These are phyloP conservation scores for Hydrocynus forskahlii DNA, from an alignment of 2,797 vertebrate genomes.

Conservation along the genomic window DNA sequence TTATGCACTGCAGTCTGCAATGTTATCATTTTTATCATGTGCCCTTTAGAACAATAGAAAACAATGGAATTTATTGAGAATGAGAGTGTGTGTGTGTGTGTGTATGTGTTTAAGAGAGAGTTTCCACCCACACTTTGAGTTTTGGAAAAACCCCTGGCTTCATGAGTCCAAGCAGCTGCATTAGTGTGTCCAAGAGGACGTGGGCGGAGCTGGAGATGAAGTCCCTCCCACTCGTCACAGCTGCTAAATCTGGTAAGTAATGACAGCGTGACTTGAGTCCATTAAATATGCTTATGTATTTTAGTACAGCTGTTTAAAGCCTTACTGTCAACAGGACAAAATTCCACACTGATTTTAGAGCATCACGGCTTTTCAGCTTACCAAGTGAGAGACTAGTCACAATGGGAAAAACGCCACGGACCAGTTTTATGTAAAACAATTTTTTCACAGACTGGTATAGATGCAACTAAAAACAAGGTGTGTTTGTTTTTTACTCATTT, in stretches of 20 bases:
- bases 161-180: slow-evolving; percentile 85
- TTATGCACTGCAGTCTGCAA: background rate
- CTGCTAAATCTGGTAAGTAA: slow-evolving; percentile 85
- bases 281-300: background rate
- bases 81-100: slow-evolving; percentile 11
- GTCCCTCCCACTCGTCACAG: slow-evolving; percentile 87
- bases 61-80: background rate
- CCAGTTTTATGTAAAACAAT: no score
- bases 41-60: no score
- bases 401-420: no score
- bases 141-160: slow-evolving; percentile 85
- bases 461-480: no score
- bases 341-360: background rate
- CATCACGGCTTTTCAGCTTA: no score
- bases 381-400: background rate
- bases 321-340: background rate
- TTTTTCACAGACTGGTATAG: no score
- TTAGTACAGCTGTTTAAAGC: background rate
- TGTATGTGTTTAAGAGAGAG: background rate
- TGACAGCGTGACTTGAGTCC: slow-evolving; percentile 48
- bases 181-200: slow-evolving; percentile 84
- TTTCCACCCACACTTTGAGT: slow-evolving; percentile 89
- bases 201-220: slow-evolving; percentile 84
- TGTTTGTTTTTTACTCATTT: no score
- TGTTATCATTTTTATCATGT: background rate